Conservation (phyloP, 2,888 invertebrate genomes). For the Melinaea marsaeus region DNA sequence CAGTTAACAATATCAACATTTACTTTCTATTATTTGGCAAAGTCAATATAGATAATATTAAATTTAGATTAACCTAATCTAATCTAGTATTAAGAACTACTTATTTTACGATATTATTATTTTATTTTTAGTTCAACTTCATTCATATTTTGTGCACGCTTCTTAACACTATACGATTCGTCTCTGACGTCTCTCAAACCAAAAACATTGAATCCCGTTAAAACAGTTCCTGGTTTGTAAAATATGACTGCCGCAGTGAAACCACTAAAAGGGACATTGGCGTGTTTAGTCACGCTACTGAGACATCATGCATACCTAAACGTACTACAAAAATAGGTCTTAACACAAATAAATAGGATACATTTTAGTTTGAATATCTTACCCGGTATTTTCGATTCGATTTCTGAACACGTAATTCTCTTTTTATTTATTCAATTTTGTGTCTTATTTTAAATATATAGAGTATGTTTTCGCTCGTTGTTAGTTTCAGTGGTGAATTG, state of each 20-base stretch:
- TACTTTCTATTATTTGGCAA: too few relatives aligned
- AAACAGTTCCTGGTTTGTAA: slow-evolving; percentile 7
- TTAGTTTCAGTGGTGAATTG: slow-evolving; percentile 14
- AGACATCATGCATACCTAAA: not conserved
- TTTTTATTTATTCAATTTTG: not conserved
- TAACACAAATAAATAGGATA: not conserved
- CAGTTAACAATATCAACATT: too few relatives aligned
- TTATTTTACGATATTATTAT: too few relatives aligned
- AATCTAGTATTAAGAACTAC: too few relatives aligned
- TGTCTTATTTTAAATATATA: not conserved
- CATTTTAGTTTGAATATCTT: slow-evolving; percentile 5
- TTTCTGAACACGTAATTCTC: slow-evolving; percentile 10
- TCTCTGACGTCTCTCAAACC: not conserved
- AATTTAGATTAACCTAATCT: too few relatives aligned
- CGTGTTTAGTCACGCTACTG: slow-evolving; percentile 11
- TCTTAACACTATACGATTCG: not conserved
- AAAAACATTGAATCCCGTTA: not conserved
- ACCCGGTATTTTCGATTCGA: slow-evolving; percentile 14
- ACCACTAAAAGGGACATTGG: slow-evolving; percentile 13
- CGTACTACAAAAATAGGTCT: slow-evolving; percentile 6
- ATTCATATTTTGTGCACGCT: too few relatives aligned
- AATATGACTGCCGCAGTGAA: slow-evolving; percentile 12
- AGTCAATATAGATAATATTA: too few relatives aligned
- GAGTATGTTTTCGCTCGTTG: slow-evolving; percentile 4
- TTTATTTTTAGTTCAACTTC: too few relatives aligned